Evolutionary conservation across 1,140 invertebrate genomes (phyloP).

Genomic region (Brachionus manjavacas): DNA sequence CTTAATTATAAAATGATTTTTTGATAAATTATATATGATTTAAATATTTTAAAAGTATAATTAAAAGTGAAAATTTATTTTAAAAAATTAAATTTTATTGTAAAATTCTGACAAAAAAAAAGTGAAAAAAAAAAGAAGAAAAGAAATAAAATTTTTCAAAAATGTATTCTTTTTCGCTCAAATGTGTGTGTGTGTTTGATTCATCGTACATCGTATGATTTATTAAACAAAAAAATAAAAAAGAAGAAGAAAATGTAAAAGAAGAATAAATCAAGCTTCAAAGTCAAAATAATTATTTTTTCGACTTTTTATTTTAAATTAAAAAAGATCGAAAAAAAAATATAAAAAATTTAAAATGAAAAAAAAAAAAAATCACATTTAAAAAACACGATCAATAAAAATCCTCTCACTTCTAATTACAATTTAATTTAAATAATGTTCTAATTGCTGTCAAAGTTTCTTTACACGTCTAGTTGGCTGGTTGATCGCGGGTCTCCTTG

Average conservation of each 20-base stretch:
- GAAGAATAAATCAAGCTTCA: background rate
- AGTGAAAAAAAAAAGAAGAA: background rate
- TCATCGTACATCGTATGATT: background rate
- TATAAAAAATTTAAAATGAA: background rate
- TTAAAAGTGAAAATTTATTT: background rate
- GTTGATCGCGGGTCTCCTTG: slow-evolving; percentile 45
- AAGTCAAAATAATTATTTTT: background rate
- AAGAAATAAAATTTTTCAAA: background rate
- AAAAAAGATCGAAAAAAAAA: background rate
- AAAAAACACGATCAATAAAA: slow-evolving; percentile 13
- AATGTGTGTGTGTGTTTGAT: too few relatives aligned
- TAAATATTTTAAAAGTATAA: too few relatives aligned
- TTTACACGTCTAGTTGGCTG: background rate
- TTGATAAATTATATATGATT: too few relatives aligned
- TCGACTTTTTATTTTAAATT: background rate
- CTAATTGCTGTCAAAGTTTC: too few relatives aligned
- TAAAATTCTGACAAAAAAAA: background rate
- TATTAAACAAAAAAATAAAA: background rate
- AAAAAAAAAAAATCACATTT: background rate
- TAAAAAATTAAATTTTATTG: slow-evolving; percentile 8
- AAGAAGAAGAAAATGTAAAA: background rate
- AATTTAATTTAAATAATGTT: background rate
- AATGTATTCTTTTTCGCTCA: background rate
- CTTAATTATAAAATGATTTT: too few relatives aligned
- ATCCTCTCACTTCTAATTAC: background rate